These are phyloP conservation scores for Coregonus ussuriensis DNA, from an alignment of 2,797 vertebrate genomes.

Conservation along the genomic window DNA sequence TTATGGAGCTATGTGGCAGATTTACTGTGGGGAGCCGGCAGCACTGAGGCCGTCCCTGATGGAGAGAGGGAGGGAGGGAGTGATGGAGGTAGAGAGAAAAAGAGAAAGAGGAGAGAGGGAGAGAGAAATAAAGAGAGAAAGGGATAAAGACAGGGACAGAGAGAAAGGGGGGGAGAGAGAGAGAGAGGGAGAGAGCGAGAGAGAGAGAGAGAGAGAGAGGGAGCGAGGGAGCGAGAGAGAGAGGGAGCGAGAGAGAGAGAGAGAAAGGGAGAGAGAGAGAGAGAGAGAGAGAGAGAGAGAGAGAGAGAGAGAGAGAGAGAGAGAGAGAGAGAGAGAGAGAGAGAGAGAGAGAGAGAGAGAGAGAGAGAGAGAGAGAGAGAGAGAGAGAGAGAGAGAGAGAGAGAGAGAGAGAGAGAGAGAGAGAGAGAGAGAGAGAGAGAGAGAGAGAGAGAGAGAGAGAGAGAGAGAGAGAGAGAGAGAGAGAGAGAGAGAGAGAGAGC, in stretches of 20 bases:
- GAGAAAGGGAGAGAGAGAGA: background rate
- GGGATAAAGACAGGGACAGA: background rate
- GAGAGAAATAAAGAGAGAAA: too few species aligned
- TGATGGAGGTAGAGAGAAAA: constrained; percentile 13
- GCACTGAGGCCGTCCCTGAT: constrained; percentile 47
- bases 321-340: too few species aligned
- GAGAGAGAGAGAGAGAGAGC: background rate
- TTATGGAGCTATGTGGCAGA: constrained; percentile 66
- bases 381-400: constrained; percentile 16
- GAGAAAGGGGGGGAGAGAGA: too few species aligned
- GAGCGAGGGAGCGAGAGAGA: background rate
- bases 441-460: too few species aligned
- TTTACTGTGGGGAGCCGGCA: constrained; percentile 60
- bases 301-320: too few species aligned
- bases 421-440: too few species aligned
- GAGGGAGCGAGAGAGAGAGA: background rate
- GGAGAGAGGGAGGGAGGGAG: constrained; percentile 18
- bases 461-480: too few species aligned
- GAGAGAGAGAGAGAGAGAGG: background rate
- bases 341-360: too few species aligned
- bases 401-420: too few species aligned
- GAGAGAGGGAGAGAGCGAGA: background rate
- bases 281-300: too few species aligned
- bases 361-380: too few species aligned
- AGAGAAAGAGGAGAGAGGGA: constrained; percentile 35